Evolutionary conservation across 2,113 vertebrate species (phyloP).

Genomic region (Gopherus flavomarginatus): DNA sequence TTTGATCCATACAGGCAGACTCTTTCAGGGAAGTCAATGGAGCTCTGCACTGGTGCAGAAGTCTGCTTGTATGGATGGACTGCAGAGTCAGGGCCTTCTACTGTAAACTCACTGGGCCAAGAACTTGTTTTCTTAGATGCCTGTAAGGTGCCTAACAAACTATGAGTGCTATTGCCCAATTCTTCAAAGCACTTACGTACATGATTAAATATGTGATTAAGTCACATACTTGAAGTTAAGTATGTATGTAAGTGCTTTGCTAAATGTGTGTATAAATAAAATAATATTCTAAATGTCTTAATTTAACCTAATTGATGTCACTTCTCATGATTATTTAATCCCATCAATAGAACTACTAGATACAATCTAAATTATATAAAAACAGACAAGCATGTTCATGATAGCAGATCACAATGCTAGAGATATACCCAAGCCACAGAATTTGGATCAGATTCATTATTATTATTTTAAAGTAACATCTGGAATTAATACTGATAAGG

Average conservation of each 20-base stretch:
- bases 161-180: background rate
- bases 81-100: background rate
- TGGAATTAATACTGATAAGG: background rate
- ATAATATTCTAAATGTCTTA: background rate
- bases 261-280: background rate
- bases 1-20: background rate
- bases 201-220: background rate
- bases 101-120: background rate
- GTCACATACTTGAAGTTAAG: background rate
- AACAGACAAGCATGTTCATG: background rate
- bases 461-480: background rate
- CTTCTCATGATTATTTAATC: background rate
- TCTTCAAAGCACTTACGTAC: background rate
- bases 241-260: background rate
- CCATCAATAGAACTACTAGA: background rate
- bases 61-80: background rate
- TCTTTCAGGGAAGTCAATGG: background rate
- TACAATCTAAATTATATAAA: background rate
- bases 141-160: background rate
- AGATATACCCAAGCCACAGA: background rate
- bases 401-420: background rate
- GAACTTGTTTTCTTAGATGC: background rate
- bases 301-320: background rate
- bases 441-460: background rate
- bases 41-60: background rate